Conservation (phyloP, 2,797 vertebrate species). For the Chromis chromis region DNA sequence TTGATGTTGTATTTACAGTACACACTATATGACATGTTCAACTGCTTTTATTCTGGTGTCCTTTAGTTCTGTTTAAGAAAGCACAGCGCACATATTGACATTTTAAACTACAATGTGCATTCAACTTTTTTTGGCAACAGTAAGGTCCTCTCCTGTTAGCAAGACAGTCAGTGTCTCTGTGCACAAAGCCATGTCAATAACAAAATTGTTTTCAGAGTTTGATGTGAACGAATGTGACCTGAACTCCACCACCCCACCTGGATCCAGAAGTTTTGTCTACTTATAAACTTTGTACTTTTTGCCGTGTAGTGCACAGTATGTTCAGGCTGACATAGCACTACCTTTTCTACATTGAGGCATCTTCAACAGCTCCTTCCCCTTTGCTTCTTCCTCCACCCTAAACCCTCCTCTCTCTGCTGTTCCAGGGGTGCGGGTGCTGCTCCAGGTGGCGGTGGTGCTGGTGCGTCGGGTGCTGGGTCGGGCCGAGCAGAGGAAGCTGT, state of each 20-base stretch:
- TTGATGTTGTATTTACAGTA: neutral
- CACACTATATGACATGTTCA: neutral
- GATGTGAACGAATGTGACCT: neutral
- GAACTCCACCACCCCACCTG: neutral
- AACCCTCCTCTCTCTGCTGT: neutral
- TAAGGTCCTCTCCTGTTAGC: neutral
- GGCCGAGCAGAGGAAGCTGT: conserved; percentile 85
- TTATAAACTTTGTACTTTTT: neutral
- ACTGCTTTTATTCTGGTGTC: neutral
- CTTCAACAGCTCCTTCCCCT: neutral
- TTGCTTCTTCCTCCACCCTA: neutral
- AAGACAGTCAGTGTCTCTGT: neutral
- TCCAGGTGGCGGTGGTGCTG: conserved; percentile 89
- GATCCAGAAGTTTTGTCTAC: too few species aligned
- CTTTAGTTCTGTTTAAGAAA: neutral
- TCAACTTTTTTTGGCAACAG: neutral
- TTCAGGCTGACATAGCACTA: neutral
- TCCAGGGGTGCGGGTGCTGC: conserved; percentile 88
- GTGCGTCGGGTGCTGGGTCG: conserved; percentile 88
- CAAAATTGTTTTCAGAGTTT: neutral
- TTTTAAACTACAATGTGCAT: neutral
- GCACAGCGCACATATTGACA: neutral
- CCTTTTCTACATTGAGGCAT: neutral
- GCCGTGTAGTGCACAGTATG: neutral
- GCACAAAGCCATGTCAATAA: neutral